Percentiles rank a stretch among this genome's conserved stretches.
Evolutionary conservation across 2,888 invertebrate genomes (phyloP).

Genomic region (Esperia sulphurella): DNA sequence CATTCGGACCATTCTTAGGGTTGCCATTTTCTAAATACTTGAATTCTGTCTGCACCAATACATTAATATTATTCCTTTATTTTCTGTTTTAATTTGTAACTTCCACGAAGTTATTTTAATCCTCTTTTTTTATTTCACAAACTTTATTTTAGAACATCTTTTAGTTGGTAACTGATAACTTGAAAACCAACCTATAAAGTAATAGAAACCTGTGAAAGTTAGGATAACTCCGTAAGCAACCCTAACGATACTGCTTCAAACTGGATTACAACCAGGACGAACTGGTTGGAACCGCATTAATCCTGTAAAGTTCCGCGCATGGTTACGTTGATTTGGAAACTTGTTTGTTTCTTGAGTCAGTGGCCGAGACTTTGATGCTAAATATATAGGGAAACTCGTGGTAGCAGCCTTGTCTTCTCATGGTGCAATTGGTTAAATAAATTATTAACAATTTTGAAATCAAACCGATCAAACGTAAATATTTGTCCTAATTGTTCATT

Average conservation of each 20-base stretch:
- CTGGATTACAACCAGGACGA: slow-evolving; percentile 51
- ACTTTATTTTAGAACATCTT: background rate
- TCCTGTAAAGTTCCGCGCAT: slow-evolving; percentile 64
- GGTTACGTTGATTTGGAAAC: slow-evolving; percentile 73
- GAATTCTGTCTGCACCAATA: no score
- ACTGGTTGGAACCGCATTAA: slow-evolving; percentile 63
- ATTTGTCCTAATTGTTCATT: no score
- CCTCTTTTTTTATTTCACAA: no score
- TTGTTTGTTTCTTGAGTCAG: slow-evolving; percentile 67
- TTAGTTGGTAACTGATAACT: background rate
- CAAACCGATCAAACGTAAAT: no score
- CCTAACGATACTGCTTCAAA: slow-evolving; percentile 34
- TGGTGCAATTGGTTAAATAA: background rate
- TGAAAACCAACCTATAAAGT: background rate
- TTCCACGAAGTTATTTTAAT: no score
- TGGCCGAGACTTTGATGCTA: slow-evolving; percentile 28
- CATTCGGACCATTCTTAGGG: slow-evolving; percentile 5
- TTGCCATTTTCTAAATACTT: background rate
- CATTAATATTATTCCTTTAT: no score
- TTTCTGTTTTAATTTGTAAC: no score
- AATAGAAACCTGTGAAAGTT: no score
- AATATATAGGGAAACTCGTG: background rate
- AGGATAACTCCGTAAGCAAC: background rate
- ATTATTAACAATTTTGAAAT: background rate
- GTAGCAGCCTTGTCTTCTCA: background rate